Percentiles rank a stretch among this genome's conserved stretches.
Conservation (phyloP, 2,888 invertebrate genomes). For the Leucophenga maculata region DNA sequence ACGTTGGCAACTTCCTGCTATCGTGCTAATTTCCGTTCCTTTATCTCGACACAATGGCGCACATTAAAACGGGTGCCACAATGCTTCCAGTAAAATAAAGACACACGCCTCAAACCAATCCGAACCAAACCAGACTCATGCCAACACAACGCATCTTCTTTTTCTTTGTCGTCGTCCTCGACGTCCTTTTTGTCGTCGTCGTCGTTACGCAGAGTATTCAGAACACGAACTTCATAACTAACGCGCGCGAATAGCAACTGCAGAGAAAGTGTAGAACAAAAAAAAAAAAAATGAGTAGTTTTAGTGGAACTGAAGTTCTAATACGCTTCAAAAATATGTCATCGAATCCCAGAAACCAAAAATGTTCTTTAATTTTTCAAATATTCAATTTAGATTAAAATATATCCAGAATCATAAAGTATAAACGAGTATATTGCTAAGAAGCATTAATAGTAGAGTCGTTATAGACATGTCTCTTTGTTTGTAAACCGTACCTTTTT, state of each 20-base stretch:
- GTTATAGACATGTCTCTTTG: too few relatives aligned
- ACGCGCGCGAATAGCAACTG: background rate
- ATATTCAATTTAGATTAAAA: too few relatives aligned
- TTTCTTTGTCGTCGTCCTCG: background rate
- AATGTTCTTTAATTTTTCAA: too few relatives aligned
- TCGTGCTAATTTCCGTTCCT: constrained; percentile 71
- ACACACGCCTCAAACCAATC: constrained; percentile 23
- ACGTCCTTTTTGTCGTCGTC: constrained; percentile 2
- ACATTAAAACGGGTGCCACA: constrained; percentile 59
- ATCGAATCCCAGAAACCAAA: too few relatives aligned
- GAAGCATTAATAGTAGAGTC: too few relatives aligned
- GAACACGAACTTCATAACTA: constrained; percentile 33
- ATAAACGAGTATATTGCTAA: too few relatives aligned
- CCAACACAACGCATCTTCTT: background rate
- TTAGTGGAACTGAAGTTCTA: too few relatives aligned
- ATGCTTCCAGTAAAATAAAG: constrained; percentile 28
- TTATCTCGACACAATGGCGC: constrained; percentile 71
- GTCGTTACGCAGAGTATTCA: constrained; percentile 21
- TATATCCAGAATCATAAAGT: too few relatives aligned
- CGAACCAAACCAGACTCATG: background rate
- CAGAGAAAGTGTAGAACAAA: background rate
- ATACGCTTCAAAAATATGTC: too few relatives aligned
- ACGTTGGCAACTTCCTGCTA: constrained; percentile 69
- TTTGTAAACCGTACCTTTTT: too few relatives aligned
- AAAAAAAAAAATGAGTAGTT: background rate